These are phyloP conservation scores for Manis javanica DNA, from an alignment of 2,797 vertebrate genomes.

Conservation along the genomic window DNA sequence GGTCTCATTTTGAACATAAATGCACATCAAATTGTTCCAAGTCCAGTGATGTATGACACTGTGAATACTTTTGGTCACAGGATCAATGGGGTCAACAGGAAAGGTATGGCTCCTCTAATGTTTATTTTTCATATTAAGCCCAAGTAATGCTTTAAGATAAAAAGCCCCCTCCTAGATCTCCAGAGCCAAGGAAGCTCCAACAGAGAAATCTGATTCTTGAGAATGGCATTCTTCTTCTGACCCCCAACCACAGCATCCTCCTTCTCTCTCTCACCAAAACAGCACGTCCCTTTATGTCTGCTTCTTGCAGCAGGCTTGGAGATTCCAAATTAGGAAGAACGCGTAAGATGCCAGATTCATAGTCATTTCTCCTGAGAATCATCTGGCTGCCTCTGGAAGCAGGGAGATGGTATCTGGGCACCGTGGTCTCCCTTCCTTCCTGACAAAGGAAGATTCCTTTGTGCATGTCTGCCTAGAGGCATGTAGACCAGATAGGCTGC, in stretches of 20 bases:
- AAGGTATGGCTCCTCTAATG: slow-evolving; percentile 43
- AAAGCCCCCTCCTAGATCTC: slow-evolving; percentile 55
- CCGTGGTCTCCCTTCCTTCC: not conserved
- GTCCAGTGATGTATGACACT: slow-evolving; percentile 60
- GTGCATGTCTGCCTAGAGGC: accelerated
- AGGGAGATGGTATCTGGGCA: not conserved
- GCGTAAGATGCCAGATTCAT: not conserved
- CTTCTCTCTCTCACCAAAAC: not conserved
- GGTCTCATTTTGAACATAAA: slow-evolving; percentile 77
- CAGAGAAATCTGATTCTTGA: not conserved
- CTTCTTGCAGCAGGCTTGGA: not conserved
- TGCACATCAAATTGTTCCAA: slow-evolving; percentile 77
- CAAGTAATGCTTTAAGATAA: slow-evolving; percentile 60
- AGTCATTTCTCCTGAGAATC: not conserved
- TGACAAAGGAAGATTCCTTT: not conserved
- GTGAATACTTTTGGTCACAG: slow-evolving; percentile 71
- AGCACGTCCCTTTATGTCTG: not conserved
- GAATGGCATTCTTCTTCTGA: not conserved
- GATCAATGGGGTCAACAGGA: slow-evolving; percentile 76
- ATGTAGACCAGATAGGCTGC: not conserved
- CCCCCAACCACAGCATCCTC: not conserved
- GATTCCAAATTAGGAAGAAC: not conserved
- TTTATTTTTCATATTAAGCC: slow-evolving; percentile 80
- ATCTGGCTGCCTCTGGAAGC: not conserved
- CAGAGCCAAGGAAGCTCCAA: not conserved